A percentile compares a stretch with the other conserved stretches of the same genome.
Evolutionary conservation across 1,140 invertebrate genomes (phyloP).

Genomic region (Trypoxylus dichotomus): DNA sequence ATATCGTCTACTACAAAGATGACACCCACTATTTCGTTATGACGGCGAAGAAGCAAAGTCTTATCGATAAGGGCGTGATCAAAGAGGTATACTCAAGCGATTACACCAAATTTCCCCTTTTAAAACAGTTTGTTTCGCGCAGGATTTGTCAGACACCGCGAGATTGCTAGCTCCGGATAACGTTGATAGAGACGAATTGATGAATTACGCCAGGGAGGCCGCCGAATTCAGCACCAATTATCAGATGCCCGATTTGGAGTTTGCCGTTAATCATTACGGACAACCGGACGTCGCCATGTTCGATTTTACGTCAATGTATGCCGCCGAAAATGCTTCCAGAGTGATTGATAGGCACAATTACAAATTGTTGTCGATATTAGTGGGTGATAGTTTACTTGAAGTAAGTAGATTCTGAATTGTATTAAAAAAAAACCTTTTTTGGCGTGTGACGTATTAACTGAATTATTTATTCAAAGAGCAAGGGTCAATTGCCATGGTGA

Average conservation of each 20-base stretch:
- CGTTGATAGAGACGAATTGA: constrained; percentile 84
- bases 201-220: constrained; percentile 93
- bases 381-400: constrained; percentile 95
- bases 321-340: constrained; percentile 90
- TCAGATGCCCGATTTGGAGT: constrained; percentile 86
- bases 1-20: constrained; percentile 99
- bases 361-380: constrained; percentile 82
- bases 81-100: constrained; percentile 64
- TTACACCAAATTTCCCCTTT: too few relatives aligned
- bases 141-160: constrained; percentile 88
- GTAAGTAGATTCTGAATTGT: too few relatives aligned
- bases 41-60: constrained; percentile 96
- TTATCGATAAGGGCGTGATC: constrained; percentile 89
- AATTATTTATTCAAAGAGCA: too few relatives aligned
- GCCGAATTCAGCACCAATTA: constrained; percentile 95
- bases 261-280: constrained; percentile 97
- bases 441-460: neutral
- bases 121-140: constrained; percentile 52
- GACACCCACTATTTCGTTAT: constrained; percentile 99
- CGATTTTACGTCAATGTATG: constrained; percentile 99
- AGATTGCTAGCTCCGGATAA: constrained; percentile 85
- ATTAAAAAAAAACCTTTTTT: constrained; percentile 17
- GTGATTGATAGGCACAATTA: constrained; percentile 77
- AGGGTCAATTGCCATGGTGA: too few relatives aligned
- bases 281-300: constrained; percentile 99